Conservation (phyloP, 2,888 invertebrate genomes). For the Chloromyia formosa region DNA sequence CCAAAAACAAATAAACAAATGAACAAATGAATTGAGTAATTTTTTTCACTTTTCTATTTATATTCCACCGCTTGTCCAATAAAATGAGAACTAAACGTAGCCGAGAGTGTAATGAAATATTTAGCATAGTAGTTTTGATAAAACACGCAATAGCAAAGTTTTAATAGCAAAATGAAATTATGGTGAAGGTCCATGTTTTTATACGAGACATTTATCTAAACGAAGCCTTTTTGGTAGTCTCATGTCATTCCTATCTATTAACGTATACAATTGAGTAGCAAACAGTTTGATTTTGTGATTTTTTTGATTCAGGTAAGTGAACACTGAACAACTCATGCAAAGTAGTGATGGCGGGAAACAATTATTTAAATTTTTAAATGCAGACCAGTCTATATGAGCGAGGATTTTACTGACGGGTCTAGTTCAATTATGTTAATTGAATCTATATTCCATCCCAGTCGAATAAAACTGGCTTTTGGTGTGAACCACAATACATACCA, state of each 20-base stretch:
- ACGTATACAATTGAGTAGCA: too few species aligned
- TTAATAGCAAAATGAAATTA: not conserved
- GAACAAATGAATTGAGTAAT: constrained; percentile 21
- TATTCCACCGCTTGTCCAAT: constrained; percentile 33
- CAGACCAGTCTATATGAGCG: too few species aligned
- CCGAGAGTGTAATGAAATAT: not conserved
- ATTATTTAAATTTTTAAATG: too few species aligned
- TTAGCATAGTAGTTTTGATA: constrained; percentile 26
- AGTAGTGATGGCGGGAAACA: too few species aligned
- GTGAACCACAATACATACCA: too few species aligned
- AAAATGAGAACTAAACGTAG: not conserved
- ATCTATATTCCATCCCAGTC: too few species aligned
- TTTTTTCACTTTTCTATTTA: constrained; percentile 30
- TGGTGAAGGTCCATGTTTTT: not conserved
- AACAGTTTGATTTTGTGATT: not conserved
- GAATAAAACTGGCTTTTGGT: too few species aligned
- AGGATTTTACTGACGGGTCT: too few species aligned
- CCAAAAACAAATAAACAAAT: not conserved
- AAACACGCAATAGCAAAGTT: constrained; percentile 8
- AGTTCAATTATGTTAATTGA: too few species aligned
- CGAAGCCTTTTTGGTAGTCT: not conserved
- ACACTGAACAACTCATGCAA: too few species aligned
- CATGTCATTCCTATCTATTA: constrained; percentile 26
- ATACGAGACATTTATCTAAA: not conserved
- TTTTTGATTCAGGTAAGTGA: not conserved